phyloP scores from a whole-genome alignment of 2,888 invertebrate species.

The Zele albiditarsus region DNA sequence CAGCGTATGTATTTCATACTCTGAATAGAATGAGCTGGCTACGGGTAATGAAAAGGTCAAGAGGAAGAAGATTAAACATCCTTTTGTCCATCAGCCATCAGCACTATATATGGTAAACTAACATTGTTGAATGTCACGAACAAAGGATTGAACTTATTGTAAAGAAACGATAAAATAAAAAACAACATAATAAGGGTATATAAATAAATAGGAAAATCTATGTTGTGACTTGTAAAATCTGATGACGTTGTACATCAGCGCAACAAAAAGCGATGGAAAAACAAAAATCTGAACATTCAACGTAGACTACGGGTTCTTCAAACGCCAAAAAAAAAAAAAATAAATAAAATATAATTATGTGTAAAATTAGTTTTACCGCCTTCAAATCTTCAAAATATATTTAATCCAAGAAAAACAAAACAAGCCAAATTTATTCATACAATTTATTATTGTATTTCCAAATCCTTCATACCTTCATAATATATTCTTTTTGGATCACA shows the following conservation, averaged over 20 bases:
- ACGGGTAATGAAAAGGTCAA: conserved; percentile 21
- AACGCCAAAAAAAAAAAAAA: conserved; percentile 1
- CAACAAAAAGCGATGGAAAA: not conserved
- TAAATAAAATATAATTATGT: conserved; percentile 27
- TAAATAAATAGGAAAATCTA: not conserved
- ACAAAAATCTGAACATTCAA: conserved; percentile 17
- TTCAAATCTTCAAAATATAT: conserved; percentile 37
- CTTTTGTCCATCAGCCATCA: conserved; percentile 21
- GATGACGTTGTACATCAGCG: not conserved
- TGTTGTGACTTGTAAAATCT: conserved; percentile 1
- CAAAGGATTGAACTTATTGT: conserved; percentile 17
- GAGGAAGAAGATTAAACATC: conserved; percentile 1
- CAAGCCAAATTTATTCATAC: not conserved
- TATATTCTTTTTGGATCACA: conserved; percentile 2
- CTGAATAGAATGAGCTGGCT: conserved; percentile 23
- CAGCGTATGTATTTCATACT: conserved; percentile 29
- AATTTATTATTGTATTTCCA: conserved; percentile 8
- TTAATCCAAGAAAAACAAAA: conserved; percentile 31
- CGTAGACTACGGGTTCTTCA: conserved; percentile 33
- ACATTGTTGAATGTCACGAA: conserved; percentile 16
- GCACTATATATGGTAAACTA: conserved; percentile 10
- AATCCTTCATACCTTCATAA: conserved; percentile 2
- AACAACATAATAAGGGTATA: not conserved
- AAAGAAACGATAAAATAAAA: not conserved
- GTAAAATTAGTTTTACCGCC: conserved; percentile 29